Percentiles rank a stretch among this genome's conserved stretches.
Evolutionary conservation across 2,888 invertebrate species (phyloP).

Genomic region (Argynnis bischoffii): DNA sequence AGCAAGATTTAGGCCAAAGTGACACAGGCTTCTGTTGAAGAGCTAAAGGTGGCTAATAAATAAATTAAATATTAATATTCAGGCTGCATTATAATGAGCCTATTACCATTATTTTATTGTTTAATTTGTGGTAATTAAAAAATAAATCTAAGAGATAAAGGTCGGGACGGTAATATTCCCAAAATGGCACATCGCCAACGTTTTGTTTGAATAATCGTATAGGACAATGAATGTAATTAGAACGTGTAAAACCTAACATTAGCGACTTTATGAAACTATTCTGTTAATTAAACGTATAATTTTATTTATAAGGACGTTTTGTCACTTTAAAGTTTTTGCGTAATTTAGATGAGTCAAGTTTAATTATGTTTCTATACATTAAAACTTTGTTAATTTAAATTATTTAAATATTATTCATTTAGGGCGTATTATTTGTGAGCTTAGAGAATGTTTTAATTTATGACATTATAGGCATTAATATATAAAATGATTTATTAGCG

Average conservation of each 20-base stretch:
- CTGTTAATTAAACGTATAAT: too few relatives aligned
- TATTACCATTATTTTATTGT: neutral
- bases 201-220: constrained; percentile 39
- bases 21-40: too few relatives aligned
- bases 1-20: too few relatives aligned
- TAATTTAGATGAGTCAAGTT: neutral
- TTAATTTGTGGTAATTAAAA: constrained; percentile 11
- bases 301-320: neutral
- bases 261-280: constrained; percentile 17
- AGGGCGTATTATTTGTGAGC: too few relatives aligned
- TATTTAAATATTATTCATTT: too few relatives aligned
- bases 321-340: too few relatives aligned
- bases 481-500: too few relatives aligned
- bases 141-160: constrained; percentile 2
- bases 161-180: constrained; percentile 23
- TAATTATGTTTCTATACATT: neutral
- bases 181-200: constrained; percentile 33
- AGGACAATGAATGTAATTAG: constrained; percentile 33
- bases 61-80: too few relatives aligned
- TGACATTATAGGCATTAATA: too few relatives aligned
- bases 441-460: too few relatives aligned
- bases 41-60: too few relatives aligned
- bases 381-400: too few relatives aligned
- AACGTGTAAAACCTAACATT: constrained; percentile 33
- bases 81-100: neutral